Base-by-base conservation (phyloP, 2,888 invertebrate species). In the Meiosimyza platycephala region DNA sequence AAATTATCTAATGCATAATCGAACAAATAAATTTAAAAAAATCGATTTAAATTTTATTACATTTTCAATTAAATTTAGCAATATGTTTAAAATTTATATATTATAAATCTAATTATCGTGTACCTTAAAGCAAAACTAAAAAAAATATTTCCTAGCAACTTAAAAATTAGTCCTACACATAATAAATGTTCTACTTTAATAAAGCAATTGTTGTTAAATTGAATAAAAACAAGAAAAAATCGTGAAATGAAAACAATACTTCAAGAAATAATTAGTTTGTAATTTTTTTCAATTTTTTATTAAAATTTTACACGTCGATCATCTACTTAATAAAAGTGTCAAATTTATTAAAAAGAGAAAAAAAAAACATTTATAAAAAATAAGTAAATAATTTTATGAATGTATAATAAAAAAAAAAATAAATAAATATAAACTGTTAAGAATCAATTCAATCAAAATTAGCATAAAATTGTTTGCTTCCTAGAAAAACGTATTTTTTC, bases 41-140 rank as follows among this genome's bases (percentile, higher is more conserved):
- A 74, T 71, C 68, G 72, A 74, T 70, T 62, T 71, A 74, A 74
- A 77, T 75, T 77, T 76, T 52, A 75, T 74, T 75, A 72, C 72
- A 74, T 71, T 72, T 60, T 75, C 72, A 71, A 69, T 22, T 54
- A 72, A 63, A 6, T 62, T 50, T 70, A 40, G 15, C 57, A 66
- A 33, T 67, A 47, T 18, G 52, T 28, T 64, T 28, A 67, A 71
- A 65, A 2, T 60, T 47, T 57, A 22, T 18, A 52, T 60, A 65
- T 64, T 47, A 51, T 48, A 18, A 47, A 54, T 62, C 63, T 67
- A 15, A 22, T n/a, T 22, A 18, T 70, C 82, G 80, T 82, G 82
- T 83, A 82, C 82, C 82, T 82, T 83, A 81, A 80, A 40, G 57
- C 81, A 79, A 81, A 81, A 33, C 60, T 60, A 11, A 66, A 69